These are phyloP conservation scores for Spea bombifrons DNA, from an alignment of 2,113 vertebrate species.

Conservation along the genomic window DNA sequence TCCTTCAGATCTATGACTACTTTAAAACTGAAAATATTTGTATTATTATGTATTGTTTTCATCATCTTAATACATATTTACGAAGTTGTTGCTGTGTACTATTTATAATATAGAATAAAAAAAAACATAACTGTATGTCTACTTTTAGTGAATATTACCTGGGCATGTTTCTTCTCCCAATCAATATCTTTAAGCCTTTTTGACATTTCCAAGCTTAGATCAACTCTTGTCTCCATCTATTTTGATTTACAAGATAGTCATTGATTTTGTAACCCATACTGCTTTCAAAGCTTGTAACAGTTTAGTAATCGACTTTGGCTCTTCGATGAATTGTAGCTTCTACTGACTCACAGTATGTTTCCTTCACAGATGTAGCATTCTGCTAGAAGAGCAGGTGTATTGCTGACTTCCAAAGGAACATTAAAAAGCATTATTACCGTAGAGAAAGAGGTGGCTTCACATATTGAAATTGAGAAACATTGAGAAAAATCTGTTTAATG, in stretches of 20 bases:
- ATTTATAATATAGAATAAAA: background rate
- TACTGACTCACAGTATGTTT: background rate
- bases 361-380: background rate
- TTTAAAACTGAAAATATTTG: too few species aligned
- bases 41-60: background rate
- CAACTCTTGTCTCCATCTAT: conserved; percentile 34
- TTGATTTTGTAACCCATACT: conserved; percentile 45
- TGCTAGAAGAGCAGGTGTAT: background rate
- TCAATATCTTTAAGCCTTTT: conserved; percentile 37
- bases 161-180: conserved; percentile 8
- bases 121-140: background rate
- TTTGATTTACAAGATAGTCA: conserved; percentile 42
- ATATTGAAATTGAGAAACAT: background rate
- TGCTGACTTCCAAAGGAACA: too few species aligned
- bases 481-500: background rate
- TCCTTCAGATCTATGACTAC: too few species aligned
- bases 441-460: background rate
- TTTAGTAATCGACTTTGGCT: conserved; percentile 28
- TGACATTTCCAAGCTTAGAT: conserved; percentile 37
- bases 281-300: conserved; percentile 30
- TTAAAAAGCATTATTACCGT: too few species aligned
- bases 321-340: conserved; percentile 14
- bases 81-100: background rate
- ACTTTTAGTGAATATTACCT: background rate
- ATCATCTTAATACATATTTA: background rate